Evolutionary conservation across 2,113 vertebrate species (phyloP).

Genomic region (Rhea pennata): DNA sequence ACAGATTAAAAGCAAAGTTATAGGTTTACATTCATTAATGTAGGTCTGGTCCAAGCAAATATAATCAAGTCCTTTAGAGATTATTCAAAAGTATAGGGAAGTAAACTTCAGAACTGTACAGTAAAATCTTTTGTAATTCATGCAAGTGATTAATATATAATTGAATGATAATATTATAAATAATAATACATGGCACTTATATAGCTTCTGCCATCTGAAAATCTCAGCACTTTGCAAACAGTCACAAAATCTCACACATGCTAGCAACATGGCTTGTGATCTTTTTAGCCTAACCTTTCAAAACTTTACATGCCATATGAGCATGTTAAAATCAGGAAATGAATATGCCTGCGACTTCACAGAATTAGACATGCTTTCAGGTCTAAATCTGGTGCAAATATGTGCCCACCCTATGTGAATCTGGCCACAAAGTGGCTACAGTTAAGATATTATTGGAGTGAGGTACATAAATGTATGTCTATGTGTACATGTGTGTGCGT

Average conservation of each 20-base stretch:
- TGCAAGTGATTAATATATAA: neutral
- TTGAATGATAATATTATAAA: neutral
- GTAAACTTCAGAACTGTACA: neutral
- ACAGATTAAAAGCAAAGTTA: neutral
- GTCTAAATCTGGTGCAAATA: constrained; percentile 70
- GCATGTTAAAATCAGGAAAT: constrained; percentile 71
- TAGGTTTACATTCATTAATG: neutral
- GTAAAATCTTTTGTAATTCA: neutral
- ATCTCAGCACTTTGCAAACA: constrained; percentile 56
- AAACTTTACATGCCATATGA: constrained; percentile 72
- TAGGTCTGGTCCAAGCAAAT: neutral
- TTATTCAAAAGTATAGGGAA: neutral
- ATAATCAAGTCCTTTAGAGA: neutral
- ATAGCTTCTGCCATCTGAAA: constrained; percentile 39
- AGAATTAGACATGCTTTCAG: constrained; percentile 51
- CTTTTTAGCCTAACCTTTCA: constrained; percentile 59
- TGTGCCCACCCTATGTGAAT: constrained; percentile 48
- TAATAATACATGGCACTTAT: constrained; percentile 58
- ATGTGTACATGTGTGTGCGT: neutral
- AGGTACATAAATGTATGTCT: neutral
- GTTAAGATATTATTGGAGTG: neutral
- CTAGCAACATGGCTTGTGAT: constrained; percentile 68
- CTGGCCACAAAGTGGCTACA: neutral
- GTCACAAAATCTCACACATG: constrained; percentile 60
- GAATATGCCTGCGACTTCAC: constrained; percentile 63